Percentiles rank a stretch among this genome's conserved stretches.
These are phyloP conservation scores for Lontra canadensis DNA, from an alignment of 2,113 vertebrate species.

Conservation along the genomic window DNA sequence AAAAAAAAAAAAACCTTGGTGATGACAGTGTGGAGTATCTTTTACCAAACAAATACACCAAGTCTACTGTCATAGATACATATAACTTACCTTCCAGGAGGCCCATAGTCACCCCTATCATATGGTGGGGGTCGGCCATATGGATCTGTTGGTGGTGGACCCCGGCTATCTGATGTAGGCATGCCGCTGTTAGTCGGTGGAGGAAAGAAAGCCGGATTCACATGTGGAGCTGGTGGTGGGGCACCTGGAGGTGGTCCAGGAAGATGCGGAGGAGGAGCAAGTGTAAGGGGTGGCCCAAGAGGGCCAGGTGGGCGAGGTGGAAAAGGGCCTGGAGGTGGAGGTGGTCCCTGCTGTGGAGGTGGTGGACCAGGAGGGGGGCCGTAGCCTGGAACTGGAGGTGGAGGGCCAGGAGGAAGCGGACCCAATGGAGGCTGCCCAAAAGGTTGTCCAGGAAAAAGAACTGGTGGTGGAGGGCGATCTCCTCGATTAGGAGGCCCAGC, in stretches of 20 bases:
- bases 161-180: slow-evolving; percentile 94
- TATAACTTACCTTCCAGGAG: slow-evolving; percentile 93
- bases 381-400: slow-evolving; percentile 96
- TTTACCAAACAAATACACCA: slow-evolving; percentile 14
- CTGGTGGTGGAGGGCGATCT: slow-evolving; percentile 97
- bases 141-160: slow-evolving; percentile 95
- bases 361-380: slow-evolving; percentile 95
- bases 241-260: slow-evolving; percentile 97
- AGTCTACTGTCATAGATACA: background rate
- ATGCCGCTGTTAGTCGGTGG: slow-evolving; percentile 96
- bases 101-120: slow-evolving; percentile 97
- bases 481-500: slow-evolving; percentile 96
- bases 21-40: background rate
- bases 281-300: slow-evolving; percentile 94
- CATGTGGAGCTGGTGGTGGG: slow-evolving; percentile 97
- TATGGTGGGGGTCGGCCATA: slow-evolving; percentile 97
- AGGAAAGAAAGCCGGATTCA: slow-evolving; percentile 99
- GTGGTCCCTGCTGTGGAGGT: slow-evolving; percentile 95
- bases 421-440: slow-evolving; percentile 97
- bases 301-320: slow-evolving; percentile 96
- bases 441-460: slow-evolving; percentile 96
- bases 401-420: slow-evolving; percentile 96
- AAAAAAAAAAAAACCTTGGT: background rate
- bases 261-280: slow-evolving; percentile 97
- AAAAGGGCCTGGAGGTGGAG: slow-evolving; percentile 95